Evolutionary conservation across 2,113 vertebrate species (phyloP).

Genomic region (Jaculus jaculus): DNA sequence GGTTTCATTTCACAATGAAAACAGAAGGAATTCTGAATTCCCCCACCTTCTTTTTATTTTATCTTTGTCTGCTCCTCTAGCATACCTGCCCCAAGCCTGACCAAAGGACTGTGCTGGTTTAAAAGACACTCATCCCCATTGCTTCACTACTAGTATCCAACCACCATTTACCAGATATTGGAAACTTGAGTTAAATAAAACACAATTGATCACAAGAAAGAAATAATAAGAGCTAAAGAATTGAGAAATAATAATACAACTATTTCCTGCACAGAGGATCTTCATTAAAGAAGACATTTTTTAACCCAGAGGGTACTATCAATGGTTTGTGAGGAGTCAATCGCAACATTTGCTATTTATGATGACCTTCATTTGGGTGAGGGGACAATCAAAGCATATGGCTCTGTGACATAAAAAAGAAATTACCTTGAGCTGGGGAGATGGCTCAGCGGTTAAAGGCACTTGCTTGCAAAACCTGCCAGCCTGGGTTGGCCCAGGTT

Average conservation of each 20-base stretch:
- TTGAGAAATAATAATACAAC: background rate
- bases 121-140: background rate
- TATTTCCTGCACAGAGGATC: background rate
- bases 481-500: no score
- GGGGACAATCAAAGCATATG: background rate
- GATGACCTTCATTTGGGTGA: background rate
- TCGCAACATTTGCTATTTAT: background rate
- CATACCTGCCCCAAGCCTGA: fast-evolving
- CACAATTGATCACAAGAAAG: background rate
- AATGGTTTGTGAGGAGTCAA: conserved; percentile 1
- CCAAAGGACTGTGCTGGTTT: background rate
- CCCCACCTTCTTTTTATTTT: background rate
- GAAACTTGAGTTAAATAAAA: background rate
- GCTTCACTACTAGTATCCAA: background rate
- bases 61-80: background rate
- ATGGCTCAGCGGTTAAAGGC: no score
- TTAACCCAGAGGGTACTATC: background rate
- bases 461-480: no score
- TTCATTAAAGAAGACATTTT: background rate
- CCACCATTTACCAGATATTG: background rate
- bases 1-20: background rate
- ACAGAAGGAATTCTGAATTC: background rate
- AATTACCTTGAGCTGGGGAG: background rate
- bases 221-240: background rate
- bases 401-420: conserved; percentile 2